Evolutionary conservation across 1,140 invertebrate species (phyloP).

Genomic region (Anagrus nilaparvatae): DNA sequence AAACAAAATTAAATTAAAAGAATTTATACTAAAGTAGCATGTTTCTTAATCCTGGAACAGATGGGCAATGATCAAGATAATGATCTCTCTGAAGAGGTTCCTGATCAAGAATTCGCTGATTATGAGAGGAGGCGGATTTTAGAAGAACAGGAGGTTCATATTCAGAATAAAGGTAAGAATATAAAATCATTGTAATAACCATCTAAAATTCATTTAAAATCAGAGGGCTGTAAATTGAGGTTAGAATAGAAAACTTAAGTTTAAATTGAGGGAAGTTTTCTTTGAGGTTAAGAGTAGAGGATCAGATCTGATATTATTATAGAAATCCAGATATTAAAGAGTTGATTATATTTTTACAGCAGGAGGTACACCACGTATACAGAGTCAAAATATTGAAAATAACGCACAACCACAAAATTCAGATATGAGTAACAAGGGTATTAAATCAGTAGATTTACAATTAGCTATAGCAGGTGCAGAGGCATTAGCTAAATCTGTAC

Average conservation of each 20-base stretch:
- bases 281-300: constrained; percentile 12
- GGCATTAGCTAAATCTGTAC: no score
- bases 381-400: no score
- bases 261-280: constrained; percentile 9
- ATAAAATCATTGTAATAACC: background rate
- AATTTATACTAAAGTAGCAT: constrained; percentile 17
- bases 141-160: background rate
- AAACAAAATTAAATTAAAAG: background rate
- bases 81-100: no score
- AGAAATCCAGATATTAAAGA: no score
- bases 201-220: constrained; percentile 13
- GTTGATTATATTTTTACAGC: no score
- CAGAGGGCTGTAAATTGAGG: constrained; percentile 11
- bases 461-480: no score
- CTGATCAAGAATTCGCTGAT: constrained; percentile 15
- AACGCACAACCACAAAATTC: no score
- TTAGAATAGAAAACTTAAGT: constrained; percentile 6
- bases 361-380: no score
- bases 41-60: constrained; percentile 18
- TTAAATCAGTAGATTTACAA: no score
- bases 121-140: constrained; percentile 16
- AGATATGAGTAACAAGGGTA: no score
- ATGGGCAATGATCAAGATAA: constrained; percentile 16
- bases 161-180: constrained; percentile 12
- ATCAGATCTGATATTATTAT: constrained; percentile 18